Conservation (phyloP, 2,113 vertebrate species). For the Onychostruthus taczanowskii region DNA sequence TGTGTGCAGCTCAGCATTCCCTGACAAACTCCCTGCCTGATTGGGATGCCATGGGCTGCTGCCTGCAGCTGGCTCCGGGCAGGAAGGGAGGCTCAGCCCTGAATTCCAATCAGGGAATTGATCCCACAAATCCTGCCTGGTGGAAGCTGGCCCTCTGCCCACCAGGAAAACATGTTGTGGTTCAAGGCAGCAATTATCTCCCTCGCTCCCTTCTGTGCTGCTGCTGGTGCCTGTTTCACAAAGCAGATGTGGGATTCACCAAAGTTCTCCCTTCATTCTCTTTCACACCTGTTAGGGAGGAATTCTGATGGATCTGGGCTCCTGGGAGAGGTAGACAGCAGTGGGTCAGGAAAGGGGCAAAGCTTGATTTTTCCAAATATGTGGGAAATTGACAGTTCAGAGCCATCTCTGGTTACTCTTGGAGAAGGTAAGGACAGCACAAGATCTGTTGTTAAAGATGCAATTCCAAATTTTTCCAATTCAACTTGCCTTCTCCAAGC, state of each 20-base stretch:
- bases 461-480: background rate
- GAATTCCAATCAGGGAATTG: conserved; percentile 91
- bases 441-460: background rate
- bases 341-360: background rate
- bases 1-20: conserved; percentile 89
- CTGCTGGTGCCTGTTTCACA: conserved; percentile 69
- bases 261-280: conserved; percentile 63
- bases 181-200: conserved; percentile 81
- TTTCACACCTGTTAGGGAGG: conserved; percentile 64
- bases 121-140: conserved; percentile 80
- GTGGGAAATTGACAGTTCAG: background rate
- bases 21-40: conserved; percentile 84
- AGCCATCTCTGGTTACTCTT: background rate
- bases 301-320: conserved; percentile 38
- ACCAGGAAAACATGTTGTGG: conserved; percentile 73
- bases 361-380: background rate
- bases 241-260: conserved; percentile 74
- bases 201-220: conserved; percentile 79
- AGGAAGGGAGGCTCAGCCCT: conserved; percentile 83
- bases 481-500: background rate
- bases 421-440: background rate
- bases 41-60: conserved; percentile 95
- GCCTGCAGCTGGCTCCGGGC: conserved; percentile 97
- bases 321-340: background rate
- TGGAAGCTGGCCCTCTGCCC: conserved; percentile 90